Percentiles rank a stretch among this genome's conserved stretches.
Evolutionary conservation across 2,113 vertebrate species (phyloP).

Genomic region (Phrynosoma platyrhinos): DNA sequence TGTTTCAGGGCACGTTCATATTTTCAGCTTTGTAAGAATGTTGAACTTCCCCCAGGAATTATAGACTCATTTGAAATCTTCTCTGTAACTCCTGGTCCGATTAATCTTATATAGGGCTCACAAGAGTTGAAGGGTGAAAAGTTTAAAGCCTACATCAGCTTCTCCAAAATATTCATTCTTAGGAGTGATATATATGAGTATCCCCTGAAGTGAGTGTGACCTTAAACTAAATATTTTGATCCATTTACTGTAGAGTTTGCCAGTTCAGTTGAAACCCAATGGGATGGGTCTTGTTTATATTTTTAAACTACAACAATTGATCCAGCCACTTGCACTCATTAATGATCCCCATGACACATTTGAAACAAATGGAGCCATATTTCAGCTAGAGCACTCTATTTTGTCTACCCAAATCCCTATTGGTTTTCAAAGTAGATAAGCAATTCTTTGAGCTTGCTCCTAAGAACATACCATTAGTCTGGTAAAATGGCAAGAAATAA

Average conservation of each 20-base stretch:
- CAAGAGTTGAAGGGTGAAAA: conserved; percentile 8
- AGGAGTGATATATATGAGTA: no score
- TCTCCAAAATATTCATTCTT: background rate
- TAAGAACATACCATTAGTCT: conserved; percentile 6
- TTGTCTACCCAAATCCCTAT: background rate
- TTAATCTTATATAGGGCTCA: background rate
- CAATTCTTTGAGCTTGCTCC: background rate
- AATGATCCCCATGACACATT: conserved; percentile 8
- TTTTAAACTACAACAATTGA: background rate
- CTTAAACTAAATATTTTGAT: conserved; percentile 7
- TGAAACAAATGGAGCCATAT: conserved; percentile 19
- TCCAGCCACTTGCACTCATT: background rate
- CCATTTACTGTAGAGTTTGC: background rate
- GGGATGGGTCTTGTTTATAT: background rate
- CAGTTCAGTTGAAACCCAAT: conserved; percentile 4
- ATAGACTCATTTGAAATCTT: background rate
- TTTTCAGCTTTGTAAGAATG: background rate
- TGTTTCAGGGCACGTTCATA: background rate
- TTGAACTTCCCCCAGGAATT: background rate
- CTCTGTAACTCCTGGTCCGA: background rate
- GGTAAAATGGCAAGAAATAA: conserved; percentile 16
- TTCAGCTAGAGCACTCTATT: background rate
- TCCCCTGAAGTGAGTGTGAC: background rate
- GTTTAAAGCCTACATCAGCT: background rate
- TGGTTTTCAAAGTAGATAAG: conserved; percentile 21